Conservation (phyloP, 2,113 vertebrate species). For the Octodon degus region DNA sequence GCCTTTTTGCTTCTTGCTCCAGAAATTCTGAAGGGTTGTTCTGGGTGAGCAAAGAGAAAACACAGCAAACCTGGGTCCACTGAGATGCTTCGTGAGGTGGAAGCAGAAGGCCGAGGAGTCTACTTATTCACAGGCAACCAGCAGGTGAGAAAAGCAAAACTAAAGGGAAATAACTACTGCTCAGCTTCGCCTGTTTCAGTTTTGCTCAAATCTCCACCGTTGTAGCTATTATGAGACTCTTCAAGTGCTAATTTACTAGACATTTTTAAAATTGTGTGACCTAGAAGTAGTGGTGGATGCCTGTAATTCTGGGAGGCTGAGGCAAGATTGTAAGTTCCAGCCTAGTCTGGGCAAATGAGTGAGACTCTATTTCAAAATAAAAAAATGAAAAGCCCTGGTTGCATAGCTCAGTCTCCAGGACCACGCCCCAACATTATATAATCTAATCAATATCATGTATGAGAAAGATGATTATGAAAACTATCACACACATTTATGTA, state of each 20-base stretch:
- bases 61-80: not conserved
- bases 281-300: not conserved
- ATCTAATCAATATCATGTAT: not conserved
- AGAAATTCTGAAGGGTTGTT: slow-evolving; percentile 13
- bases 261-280: not conserved
- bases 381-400: not conserved
- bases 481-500: not conserved
- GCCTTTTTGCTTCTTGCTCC: not conserved
- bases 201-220: not conserved
- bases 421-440: not conserved
- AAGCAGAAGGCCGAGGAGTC: not conserved
- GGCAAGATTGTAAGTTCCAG: not conserved
- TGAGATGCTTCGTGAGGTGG: not conserved
- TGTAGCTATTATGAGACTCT: not conserved
- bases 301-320: not conserved
- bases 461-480: not conserved
- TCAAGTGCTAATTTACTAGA: not conserved
- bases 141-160: not conserved
- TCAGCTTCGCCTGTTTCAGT: not conserved
- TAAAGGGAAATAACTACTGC: not conserved
- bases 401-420: not conserved
- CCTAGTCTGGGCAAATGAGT: not conserved
- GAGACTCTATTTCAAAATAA: not conserved
- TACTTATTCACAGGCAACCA: slow-evolving; percentile 3
- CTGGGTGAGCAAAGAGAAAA: not conserved